These are phyloP conservation scores for Oreochromis niloticus DNA, from an alignment of 2,113 vertebrate genomes.

Conservation along the genomic window DNA sequence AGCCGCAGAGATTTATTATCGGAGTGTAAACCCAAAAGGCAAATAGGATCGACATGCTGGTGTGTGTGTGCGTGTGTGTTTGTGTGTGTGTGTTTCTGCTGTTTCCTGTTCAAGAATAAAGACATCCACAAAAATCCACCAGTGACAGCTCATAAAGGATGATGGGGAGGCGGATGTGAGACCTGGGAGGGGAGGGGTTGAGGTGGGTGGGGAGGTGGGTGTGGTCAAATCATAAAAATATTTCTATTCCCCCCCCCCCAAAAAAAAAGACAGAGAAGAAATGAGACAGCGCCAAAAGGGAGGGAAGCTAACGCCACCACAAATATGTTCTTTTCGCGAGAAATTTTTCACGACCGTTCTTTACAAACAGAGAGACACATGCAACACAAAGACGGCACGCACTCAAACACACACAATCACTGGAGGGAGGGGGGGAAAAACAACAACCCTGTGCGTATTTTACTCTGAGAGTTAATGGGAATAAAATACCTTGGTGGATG, in stretches of 20 bases:
- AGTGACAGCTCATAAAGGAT: conserved; percentile 65
- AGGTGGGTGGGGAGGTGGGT: conserved; percentile 25
- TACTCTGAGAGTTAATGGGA: conserved; percentile 99
- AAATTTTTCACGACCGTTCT: conserved; percentile 82
- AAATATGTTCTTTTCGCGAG: conserved; percentile 79
- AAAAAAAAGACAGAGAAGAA: neutral
- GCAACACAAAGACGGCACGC: conserved; percentile 49
- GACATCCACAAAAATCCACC: conserved; percentile 60
- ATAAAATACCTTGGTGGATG: conserved; percentile 99
- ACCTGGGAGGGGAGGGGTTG: conserved; percentile 34
- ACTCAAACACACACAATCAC: conserved; percentile 48
- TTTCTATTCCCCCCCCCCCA: conserved; percentile 12
- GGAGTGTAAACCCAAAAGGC: conserved; percentile 59
- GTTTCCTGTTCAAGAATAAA: conserved; percentile 52
- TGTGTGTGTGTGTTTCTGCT: neutral
- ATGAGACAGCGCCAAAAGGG: neutral
- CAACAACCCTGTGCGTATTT: conserved; percentile 85
- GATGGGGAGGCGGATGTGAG: conserved; percentile 34
- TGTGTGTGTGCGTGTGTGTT: neutral
- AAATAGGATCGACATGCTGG: conserved; percentile 16
- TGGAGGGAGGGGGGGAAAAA: conserved; percentile 32
- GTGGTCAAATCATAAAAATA: conserved; percentile 68
- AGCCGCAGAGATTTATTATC: conserved; percentile 76
- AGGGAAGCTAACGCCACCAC: conserved; percentile 67
- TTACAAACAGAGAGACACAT: conserved; percentile 77